A percentile compares a stretch with the other conserved stretches of the same genome.
phyloP scores from a whole-genome alignment of 2,888 invertebrate species.

The Deilephila porcellus region DNA sequence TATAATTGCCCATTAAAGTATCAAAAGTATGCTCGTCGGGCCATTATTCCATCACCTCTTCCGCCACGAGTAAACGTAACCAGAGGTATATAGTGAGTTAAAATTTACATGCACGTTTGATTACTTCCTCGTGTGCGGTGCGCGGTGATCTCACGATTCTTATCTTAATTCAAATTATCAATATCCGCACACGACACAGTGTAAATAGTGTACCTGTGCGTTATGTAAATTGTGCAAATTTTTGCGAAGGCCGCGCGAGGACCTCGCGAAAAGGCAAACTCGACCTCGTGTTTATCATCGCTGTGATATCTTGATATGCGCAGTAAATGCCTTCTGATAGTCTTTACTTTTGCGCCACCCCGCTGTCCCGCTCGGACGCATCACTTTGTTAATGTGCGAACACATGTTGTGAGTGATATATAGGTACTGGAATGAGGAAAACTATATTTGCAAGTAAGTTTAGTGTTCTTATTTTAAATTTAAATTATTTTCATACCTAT shows the following conservation, averaged over 20 bases:
- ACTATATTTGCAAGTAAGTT: constrained; percentile 45
- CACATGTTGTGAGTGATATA: constrained; percentile 1
- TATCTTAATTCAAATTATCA: constrained; percentile 60
- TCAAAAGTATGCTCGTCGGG: not conserved
- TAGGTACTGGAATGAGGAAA: constrained; percentile 41
- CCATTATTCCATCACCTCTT: constrained; percentile 15
- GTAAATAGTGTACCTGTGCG: constrained; percentile 59
- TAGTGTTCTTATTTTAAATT: constrained; percentile 4
- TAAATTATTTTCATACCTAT: not conserved
- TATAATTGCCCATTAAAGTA: not conserved
- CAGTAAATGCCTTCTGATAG: constrained; percentile 67
- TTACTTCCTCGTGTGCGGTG: constrained; percentile 62
- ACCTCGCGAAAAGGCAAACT: constrained; percentile 75
- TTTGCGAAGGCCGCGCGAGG: constrained; percentile 71
- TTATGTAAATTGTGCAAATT: constrained; percentile 80
- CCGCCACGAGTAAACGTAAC: constrained; percentile 18
- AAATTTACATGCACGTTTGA: constrained; percentile 36
- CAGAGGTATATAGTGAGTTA: constrained; percentile 23
- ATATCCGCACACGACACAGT: constrained; percentile 52
- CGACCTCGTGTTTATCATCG: constrained; percentile 79
- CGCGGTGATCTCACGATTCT: constrained; percentile 60
- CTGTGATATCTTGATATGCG: constrained; percentile 75
- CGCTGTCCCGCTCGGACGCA: constrained; percentile 55
- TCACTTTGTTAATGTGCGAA: constrained; percentile 33
- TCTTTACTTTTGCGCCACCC: constrained; percentile 62